Base-by-base conservation (phyloP, 1,140 invertebrate genomes). In the Macrocentrus cingulum region DNA sequence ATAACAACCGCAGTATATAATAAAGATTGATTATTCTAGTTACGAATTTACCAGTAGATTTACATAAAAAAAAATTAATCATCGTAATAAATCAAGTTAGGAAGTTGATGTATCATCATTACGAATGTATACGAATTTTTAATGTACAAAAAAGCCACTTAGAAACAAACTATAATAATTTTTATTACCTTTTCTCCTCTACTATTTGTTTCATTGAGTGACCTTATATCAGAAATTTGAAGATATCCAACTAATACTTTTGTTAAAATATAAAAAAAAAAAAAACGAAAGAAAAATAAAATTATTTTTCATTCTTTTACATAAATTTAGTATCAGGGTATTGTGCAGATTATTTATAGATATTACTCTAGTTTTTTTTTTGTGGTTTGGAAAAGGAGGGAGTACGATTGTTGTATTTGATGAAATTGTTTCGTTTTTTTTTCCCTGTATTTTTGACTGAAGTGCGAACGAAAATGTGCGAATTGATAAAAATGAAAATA, bases 121-220 rank as follows among this genome's bases (percentile, higher is more conserved):
- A 73, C 72, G 65, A 77, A 75, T 62, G 77, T 80, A 80, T 78
- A 80, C 77, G 77, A 80, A 75, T 39, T 79, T 79, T 76, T 74
- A 75, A 79, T 79, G 76, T 80, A 80, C 77, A 80, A 79, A 79
- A 65, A 32, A 63, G 50, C 8, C 8, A 11, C 2, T 65, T 64
- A n/a, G 45, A 48, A 19, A 25, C 45, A 56, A 15, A 16, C n/a
- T 56, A 42, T 15, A 46, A 45, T 36, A 44, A 36, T 53, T 52
- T 52, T 48, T 46, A 25, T 25, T 52, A 19, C 37, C 13, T 19
- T 11, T 9, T 36, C 8, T 8, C 8, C 18, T 22, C 18, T n/a
- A 6, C 3, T 20, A 15, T 11, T 42, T 13, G 13, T 25, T n/a
- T 34, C 18, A 15, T 32, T 50, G n/a, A n/a, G n/a, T n/a, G n/a